A percentile compares a stretch with the other conserved stretches of the same genome.
Conservation (phyloP, 2,888 invertebrate genomes). For the Steromphala cineraria region DNA sequence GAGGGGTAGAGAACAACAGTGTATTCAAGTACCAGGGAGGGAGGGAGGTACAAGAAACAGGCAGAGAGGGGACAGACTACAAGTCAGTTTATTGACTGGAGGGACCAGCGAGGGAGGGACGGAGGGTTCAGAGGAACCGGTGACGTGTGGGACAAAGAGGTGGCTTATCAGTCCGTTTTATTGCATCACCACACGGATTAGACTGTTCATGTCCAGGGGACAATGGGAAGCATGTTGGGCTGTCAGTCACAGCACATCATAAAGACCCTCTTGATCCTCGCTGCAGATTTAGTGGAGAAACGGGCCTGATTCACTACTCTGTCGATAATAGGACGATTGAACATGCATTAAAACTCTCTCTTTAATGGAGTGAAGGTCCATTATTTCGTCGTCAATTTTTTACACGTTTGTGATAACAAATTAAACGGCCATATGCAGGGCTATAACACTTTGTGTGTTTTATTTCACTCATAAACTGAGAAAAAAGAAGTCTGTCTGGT, state of each 20-base stretch:
- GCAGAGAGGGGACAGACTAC: too few species aligned
- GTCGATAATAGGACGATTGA: neutral
- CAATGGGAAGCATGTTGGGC: neutral
- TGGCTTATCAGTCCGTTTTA: neutral
- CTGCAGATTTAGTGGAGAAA: neutral
- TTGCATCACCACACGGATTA: constrained; percentile 3
- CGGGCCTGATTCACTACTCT: neutral
- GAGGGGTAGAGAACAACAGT: too few species aligned
- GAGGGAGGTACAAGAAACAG: too few species aligned
- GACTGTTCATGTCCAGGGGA: neutral
- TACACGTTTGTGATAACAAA: neutral
- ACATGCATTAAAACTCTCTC: neutral
- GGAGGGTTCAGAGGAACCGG: too few species aligned
- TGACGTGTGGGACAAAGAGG: neutral
- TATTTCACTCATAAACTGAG: too few species aligned
- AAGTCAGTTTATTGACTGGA: too few species aligned
- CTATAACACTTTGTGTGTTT: too few species aligned
- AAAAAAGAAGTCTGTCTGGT: too few species aligned
- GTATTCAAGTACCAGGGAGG: too few species aligned
- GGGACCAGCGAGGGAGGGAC: too few species aligned
- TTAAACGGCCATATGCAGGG: neutral
- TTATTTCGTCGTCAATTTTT: neutral
- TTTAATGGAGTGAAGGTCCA: neutral
- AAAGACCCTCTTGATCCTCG: neutral
- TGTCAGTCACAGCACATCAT: neutral